A percentile compares a stretch with the other conserved stretches of the same genome.
These are phyloP conservation scores for Centropus bengalensis DNA, from an alignment of 2,113 vertebrate genomes.

Conservation along the genomic window DNA sequence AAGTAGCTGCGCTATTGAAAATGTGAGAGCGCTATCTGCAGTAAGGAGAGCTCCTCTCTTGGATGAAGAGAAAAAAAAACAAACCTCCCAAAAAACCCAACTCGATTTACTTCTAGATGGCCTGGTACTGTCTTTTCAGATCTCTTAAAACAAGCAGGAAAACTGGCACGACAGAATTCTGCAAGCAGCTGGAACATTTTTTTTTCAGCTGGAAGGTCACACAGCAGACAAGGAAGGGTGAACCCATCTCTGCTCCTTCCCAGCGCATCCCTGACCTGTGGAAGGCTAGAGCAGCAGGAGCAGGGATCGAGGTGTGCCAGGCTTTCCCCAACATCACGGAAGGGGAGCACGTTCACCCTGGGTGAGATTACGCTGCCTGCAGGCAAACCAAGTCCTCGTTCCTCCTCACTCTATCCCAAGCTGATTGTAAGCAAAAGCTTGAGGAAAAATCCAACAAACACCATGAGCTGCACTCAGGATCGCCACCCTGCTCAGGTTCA, in stretches of 20 bases:
- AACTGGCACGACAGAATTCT: background rate
- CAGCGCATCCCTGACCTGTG: background rate
- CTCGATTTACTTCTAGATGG: constrained; percentile 21
- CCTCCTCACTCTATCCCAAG: background rate
- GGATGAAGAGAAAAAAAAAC: background rate
- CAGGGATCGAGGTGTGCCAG: background rate
- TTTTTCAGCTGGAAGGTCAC: background rate
- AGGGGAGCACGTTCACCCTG: background rate
- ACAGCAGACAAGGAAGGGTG: background rate
- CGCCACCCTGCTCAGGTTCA: background rate
- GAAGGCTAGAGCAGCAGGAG: background rate
- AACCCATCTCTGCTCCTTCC: background rate
- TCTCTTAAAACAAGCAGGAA: background rate
- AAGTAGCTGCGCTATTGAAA: background rate
- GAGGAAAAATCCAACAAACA: background rate
- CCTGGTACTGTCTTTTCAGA: constrained; percentile 48
- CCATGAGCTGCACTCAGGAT: background rate
- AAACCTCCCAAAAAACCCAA: background rate
- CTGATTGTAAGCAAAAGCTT: background rate
- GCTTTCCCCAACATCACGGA: background rate
- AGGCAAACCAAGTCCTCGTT: background rate
- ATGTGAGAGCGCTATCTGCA: background rate
- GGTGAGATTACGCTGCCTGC: background rate
- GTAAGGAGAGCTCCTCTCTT: background rate
- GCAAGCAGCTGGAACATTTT: background rate